Base-by-base conservation (phyloP, 2,113 vertebrate genomes). In the Rhabdomys dilectus region DNA sequence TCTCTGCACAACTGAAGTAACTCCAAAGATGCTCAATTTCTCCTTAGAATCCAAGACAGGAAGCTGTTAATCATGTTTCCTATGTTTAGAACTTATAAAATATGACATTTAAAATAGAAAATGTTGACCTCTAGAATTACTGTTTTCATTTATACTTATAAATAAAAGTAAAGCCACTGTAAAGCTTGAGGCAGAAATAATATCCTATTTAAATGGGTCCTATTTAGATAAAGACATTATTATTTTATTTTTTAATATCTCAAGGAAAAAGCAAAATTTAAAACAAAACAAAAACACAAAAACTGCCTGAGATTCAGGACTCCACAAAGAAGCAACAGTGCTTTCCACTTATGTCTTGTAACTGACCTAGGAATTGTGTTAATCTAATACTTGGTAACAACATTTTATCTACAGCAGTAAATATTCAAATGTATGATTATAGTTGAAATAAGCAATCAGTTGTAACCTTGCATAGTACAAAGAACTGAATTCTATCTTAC, bases 401-500 rank as follows among this genome's bases (percentile, higher is more conserved):
- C 58, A 90, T 90, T 95, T 97, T 94, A 96, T 97, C 75, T 93
- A 45, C 75, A 92, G 51, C 29, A 58, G 62, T 76, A 91, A 96
- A 94, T 96, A 97, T 97, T 93, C 93, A 98, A 97, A 97, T 96
- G 1, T 91, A 95, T 78, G 58, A 97, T 92, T 34, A 88, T 92
- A 91, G 95, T 93, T 93, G 90, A 96, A 96, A 82, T 93, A 95
- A 91, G 90, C 87, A 94, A 96, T 96, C 84, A 95, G 92, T 93
- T 95, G 85, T 92, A 95, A 95, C 95, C 66, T 94, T 93, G 91
- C 95, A 94, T 73, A 96, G 90, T 96, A 94, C 92, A 94, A 96
- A 93, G 95, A 97, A 94, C 92, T 93, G 89, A 97, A 94, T 64
- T 51, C 84, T 95, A 90, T 92, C 90, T 85, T 96, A 80, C 94